Conservation (phyloP, 1,140 invertebrate species). For the Brachionus koreanus region DNA sequence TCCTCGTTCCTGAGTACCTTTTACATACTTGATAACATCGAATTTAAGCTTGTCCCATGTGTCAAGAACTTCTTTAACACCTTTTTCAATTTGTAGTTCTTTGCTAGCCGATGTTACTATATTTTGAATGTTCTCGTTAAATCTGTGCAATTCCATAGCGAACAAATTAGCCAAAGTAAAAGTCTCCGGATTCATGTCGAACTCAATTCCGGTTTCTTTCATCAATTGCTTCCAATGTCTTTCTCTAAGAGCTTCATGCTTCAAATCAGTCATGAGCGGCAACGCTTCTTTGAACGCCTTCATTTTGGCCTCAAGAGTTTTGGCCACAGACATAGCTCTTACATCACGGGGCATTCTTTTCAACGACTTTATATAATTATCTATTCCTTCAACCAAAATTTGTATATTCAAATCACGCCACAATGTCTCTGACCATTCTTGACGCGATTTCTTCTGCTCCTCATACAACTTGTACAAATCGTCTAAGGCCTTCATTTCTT, state of each 20-base stretch:
- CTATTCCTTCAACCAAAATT: slow-evolving; percentile 76
- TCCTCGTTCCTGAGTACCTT: slow-evolving; percentile 64
- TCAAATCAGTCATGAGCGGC: slow-evolving; percentile 80
- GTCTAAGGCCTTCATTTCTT: slow-evolving; percentile 70
- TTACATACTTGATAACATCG: slow-evolving; percentile 63
- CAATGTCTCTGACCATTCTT: slow-evolving; percentile 75
- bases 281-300: slow-evolving; percentile 80
- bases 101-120: slow-evolving; percentile 81
- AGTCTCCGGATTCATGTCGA: slow-evolving; percentile 77
- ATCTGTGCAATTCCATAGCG: slow-evolving; percentile 78
- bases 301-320: slow-evolving; percentile 73
- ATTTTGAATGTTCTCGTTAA: slow-evolving; percentile 73
- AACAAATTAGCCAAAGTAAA: slow-evolving; percentile 87
- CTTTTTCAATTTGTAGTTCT: slow-evolving; percentile 79
- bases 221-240: slow-evolving; percentile 80
- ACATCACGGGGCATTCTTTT: slow-evolving; percentile 64
- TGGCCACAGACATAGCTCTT: slow-evolving; percentile 64
- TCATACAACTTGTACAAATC: slow-evolving; percentile 73
- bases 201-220: slow-evolving; percentile 73
- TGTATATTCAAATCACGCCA: slow-evolving; percentile 81
- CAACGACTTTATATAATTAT: slow-evolving; percentile 74
- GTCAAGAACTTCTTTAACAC: slow-evolving; percentile 70
- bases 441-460: slow-evolving; percentile 68
- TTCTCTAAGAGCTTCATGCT: slow-evolving; percentile 80
- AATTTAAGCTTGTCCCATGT: slow-evolving; percentile 71